Evolutionary conservation across 1,140 invertebrate species (phyloP), one percentile per base, ranked within the genome.

Genomic region (Ceratitis capitata): DNA sequence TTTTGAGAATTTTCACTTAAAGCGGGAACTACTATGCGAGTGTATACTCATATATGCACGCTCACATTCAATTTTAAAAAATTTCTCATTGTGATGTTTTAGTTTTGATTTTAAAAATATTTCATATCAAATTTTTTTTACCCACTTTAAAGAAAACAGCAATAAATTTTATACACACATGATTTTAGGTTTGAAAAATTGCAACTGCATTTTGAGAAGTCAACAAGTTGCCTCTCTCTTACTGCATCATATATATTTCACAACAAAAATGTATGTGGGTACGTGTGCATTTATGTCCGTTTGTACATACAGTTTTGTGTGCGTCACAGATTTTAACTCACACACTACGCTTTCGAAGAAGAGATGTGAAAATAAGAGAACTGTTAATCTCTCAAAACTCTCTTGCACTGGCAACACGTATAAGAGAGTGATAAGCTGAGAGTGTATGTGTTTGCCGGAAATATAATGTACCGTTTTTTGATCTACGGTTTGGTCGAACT

Each of bases 201-300:
- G 56, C 56, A 61, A 7, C 5, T 32, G 56, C 23, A 4, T 6
- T 3, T 7, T 6, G 9, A 26, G 6, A 26, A 5, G 26, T 6
- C 69, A 78, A 78, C 69, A 78, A 78, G 69, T 78, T 78, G 42
- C 32, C 7, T 69, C n/a, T 42, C 39, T 39, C 4, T 69, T n/a
- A 4, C 39, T 7, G n/a, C 2, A 6, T 10, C 32, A 69, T 42
- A 78, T 78, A 69, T 42, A 78, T 78, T 78, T 78, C 69, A 78
- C 69, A 78, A 78, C 69, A 78, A 78, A 74, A 74, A 32, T 39
- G 10, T 56, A 5, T 19, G 19, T 56, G 5, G 53, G 19, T 56
- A 19, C n/a, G 53, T 16, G 53, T 16, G 53, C 19, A 4, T 19
- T 16, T 19, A 49, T 49, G 1, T 14, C 47, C 47, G 14, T 49